Base-by-base conservation (phyloP, 2,797 vertebrate species). In the Anguilla obscura region DNA sequence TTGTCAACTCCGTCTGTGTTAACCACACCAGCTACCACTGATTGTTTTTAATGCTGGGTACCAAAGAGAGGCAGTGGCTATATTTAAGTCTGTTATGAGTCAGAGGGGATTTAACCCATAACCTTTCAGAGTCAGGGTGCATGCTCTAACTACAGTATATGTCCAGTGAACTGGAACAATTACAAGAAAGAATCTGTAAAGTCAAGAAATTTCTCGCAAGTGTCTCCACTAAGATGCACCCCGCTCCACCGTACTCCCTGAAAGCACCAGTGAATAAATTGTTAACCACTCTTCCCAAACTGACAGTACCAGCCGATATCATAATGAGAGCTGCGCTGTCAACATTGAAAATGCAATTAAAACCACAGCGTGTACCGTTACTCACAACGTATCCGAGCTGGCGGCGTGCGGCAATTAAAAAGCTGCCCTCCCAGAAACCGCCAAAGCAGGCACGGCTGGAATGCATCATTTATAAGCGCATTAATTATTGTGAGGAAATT, bases 401-500 rank as follows among this genome's bases (percentile, higher is more conserved):
- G 45, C 45, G 45, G 18, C 79, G 9, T n/a, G 45, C 24, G 33
- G 79, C 40, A 82, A 82, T 82, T 82, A 82, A 82, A 76, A 50
- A n/a, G 45, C 40, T 7, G 18, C 45, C 8, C 45, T 82, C 45
- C 21, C 45, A 21, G 79, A 50, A 10, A 50, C 5, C 36, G 45
- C 79, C 79, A 48, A 48, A n/a, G 79, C 45, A 50, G 79, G 21
- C 21, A 27, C 9, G 45, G 9, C 21, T 9, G 10, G 79, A 33
- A 82, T 50, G 79, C 79, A 82, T 82, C 45, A 48, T 48, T 82
- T 82, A 48, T 50, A 80, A 80, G 76, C 3, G 5, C 36, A 80
- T 45, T 4, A 45, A 82, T 48, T 82, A 33, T 82, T 50, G 45
- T 21, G 40, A 50, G 18, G 40, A 50, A 82, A 48, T 48, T 82